phyloP scores from a whole-genome alignment of 2,113 vertebrate genomes.

The Murina feae region DNA sequence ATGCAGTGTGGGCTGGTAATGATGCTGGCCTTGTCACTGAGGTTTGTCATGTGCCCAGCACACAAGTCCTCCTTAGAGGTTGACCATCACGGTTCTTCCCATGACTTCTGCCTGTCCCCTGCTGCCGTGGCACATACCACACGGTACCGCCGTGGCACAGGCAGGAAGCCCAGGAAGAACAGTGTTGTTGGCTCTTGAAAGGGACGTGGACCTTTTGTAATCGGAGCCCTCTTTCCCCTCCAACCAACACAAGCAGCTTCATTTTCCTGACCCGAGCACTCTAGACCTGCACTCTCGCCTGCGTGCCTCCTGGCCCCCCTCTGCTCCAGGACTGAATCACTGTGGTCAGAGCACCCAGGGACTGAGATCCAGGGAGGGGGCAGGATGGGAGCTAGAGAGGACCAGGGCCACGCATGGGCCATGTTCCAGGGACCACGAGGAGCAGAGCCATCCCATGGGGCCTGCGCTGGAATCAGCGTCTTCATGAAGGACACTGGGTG shows the following conservation, averaged over 20 bases:
- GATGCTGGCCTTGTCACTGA: accelerated
- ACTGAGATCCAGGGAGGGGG: neutral
- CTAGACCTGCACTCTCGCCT: accelerated
- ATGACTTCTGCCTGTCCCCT: accelerated
- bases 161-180: neutral
- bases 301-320: neutral
- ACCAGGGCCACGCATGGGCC: neutral
- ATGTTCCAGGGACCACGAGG: neutral
- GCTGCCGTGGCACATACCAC: accelerated
- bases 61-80: accelerated
- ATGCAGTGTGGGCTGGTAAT: neutral
- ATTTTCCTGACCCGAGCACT: accelerated
- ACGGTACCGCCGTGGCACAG: accelerated
- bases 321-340: neutral
- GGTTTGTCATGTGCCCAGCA: neutral
- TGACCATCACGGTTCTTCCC: accelerated
- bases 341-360: neutral
- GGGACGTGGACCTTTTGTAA: neutral
- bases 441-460: accelerated
- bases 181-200: neutral
- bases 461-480: neutral
- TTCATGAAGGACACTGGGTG: neutral
- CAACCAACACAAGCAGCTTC: neutral
- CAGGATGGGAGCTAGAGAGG: neutral
- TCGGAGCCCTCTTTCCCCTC: neutral